phyloP scores from a whole-genome alignment of 2,113 vertebrate genomes.

The Anolis sagrei region DNA sequence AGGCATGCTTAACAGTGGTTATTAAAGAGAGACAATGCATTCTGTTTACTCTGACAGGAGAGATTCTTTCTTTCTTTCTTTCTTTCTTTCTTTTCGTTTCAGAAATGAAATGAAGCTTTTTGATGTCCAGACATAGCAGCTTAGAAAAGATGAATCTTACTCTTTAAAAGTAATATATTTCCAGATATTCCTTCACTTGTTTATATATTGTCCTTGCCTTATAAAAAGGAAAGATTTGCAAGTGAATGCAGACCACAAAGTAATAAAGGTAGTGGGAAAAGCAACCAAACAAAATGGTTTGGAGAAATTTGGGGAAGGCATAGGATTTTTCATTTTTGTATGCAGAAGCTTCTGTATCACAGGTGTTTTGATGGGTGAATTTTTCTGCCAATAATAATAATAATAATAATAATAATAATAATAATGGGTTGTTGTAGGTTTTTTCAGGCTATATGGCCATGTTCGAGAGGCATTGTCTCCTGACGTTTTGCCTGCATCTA shows the following conservation, averaged over 20 bases:
- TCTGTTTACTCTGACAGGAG: conserved; percentile 83
- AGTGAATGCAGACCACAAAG: conserved; percentile 61
- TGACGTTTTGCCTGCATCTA: no score
- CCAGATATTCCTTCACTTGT: conserved; percentile 74
- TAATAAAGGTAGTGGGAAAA: conserved; percentile 69
- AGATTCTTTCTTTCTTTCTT: conserved; percentile 66
- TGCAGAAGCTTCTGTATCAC: not conserved
- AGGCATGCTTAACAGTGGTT: conserved; percentile 82
- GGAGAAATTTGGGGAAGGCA: conserved; percentile 55
- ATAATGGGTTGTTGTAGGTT: no score
- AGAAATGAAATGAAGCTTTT: conserved; percentile 78
- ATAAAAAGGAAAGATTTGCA: conserved; percentile 66
- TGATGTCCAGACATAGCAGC: conserved; percentile 77
- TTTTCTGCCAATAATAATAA: no score
- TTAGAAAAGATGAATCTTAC: conserved; percentile 77
- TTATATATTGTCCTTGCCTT: conserved; percentile 75
- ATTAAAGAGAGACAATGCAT: conserved; percentile 83
- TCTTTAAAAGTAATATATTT: conserved; percentile 79
- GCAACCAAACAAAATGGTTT: conserved; percentile 69
- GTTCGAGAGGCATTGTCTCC: no score
- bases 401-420: no score
- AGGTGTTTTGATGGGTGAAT: no score
- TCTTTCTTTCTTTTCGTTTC: conserved; percentile 38
- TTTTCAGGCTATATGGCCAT: no score
- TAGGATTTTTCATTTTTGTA: conserved; percentile 37